phyloP scores from a whole-genome alignment of 2,797 vertebrate genomes.

The Otus scops region DNA sequence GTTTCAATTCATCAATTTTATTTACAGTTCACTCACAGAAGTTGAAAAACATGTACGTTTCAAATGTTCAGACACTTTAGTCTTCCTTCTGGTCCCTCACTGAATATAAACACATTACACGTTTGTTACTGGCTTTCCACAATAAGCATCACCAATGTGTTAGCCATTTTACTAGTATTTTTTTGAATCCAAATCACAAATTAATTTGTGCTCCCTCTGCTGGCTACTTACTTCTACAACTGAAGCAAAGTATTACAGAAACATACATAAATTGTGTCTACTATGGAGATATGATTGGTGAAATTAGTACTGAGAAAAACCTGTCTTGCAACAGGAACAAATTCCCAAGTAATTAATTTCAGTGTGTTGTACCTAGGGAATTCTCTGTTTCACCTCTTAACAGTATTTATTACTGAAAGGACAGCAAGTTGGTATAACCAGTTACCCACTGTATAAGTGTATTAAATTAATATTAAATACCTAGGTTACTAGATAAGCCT shows the following conservation, averaged over 20 bases:
- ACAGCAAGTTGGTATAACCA: neutral
- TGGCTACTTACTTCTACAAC: conserved; percentile 25
- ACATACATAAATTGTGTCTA: neutral
- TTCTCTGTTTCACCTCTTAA: neutral
- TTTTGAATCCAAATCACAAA: neutral
- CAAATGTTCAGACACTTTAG: neutral
- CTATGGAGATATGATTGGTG: neutral
- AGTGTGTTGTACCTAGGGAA: neutral
- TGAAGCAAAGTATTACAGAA: neutral
- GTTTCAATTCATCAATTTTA: neutral
- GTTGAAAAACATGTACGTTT: neutral
- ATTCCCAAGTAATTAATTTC: neutral
- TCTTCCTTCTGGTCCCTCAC: neutral
- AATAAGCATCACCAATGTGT: neutral
- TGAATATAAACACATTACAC: neutral
- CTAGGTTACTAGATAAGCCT: neutral
- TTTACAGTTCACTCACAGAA: neutral
- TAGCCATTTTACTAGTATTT: neutral
- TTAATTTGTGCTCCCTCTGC: conserved; percentile 50
- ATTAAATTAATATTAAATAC: neutral
- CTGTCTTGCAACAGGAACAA: neutral
- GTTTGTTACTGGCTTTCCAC: neutral
- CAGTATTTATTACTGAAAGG: neutral
- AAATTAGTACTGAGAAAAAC: neutral
- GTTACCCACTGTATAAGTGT: neutral